phyloP scores from a whole-genome alignment of 1,140 invertebrate genomes.

The Trichoplusia ni region DNA sequence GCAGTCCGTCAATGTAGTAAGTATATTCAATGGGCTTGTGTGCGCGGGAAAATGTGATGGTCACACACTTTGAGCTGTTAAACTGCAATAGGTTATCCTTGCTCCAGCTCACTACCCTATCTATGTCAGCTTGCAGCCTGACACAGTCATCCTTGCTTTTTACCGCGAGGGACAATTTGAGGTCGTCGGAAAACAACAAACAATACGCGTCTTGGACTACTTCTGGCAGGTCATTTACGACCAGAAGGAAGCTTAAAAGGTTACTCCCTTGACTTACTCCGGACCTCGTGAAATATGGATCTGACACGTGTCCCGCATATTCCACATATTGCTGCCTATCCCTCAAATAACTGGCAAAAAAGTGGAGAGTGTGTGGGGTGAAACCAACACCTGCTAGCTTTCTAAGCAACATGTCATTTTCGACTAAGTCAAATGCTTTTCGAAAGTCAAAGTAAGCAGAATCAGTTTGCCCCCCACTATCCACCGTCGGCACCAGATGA shows the following conservation, averaged over 20 bases:
- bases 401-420: too few relatives aligned
- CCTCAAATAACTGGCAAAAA: background rate
- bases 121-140: background rate
- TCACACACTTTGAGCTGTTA: background rate
- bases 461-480: too few relatives aligned
- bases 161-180: background rate
- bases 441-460: too few relatives aligned
- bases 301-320: constrained; percentile 15
- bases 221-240: constrained; percentile 25
- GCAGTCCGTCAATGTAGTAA: too few relatives aligned
- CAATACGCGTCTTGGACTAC: background rate
- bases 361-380: too few relatives aligned
- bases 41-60: background rate
- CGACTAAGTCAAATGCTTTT: too few relatives aligned
- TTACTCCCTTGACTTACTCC: constrained; percentile 40
- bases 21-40: background rate
- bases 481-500: too few relatives aligned
- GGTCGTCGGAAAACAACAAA: background rate
- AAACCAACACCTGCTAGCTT: too few relatives aligned
- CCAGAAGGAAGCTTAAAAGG: constrained; percentile 31
- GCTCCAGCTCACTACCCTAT: background rate
- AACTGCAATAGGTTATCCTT: background rate
- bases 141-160: background rate
- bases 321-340: constrained; percentile 19
- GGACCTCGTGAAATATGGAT: constrained; percentile 37